Base-by-base conservation (phyloP, 2,888 invertebrate species). In the Conistra vaccinii region DNA sequence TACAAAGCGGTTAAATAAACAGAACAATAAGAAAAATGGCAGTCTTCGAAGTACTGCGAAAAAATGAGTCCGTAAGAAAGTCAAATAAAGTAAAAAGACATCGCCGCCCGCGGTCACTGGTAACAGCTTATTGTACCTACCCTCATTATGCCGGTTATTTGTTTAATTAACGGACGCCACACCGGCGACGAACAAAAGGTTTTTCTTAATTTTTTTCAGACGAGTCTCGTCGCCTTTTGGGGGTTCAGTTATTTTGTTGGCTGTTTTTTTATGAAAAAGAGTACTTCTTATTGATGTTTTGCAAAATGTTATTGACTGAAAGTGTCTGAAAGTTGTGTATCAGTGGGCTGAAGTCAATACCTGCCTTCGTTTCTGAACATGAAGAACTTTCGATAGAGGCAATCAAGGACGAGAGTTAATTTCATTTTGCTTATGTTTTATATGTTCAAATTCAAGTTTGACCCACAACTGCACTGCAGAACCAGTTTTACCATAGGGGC, bases 61-160 rank as follows among this genome's bases (percentile, higher is more conserved):
- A 68, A 77, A 83, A 80, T 79, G 85, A 74, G 67, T 69, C 68
- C 75, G 66, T 53, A 74, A 79, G 78, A 76, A 63, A 67, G 76
- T 42, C 73, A 61, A 65, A 76, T 45, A 79, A 67, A 67, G 82
- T 75, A 87, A 84, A 87, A 83, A 78, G 83, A 86, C 80, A 74
- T 79, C 45, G 55, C 45, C 60, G 73, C 77, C 88, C 69, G 77
- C 68, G 86, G 84, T 87, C 89, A 84, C 71, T 32, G 58, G 71
- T 69, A 83, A 87, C 86, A 86, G 88, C 89, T 90, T 89, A 91
- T 91, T 91, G 91, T 90, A 76, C 63, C 81, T 57, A 32, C 87
- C 76, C 89, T 91, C 92, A 89, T 92, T 91, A 91, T 89, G 87
- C 85, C 91, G 89, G 92, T 91, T 91, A 91, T 91, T 92, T 84